A percentile compares a stretch with the other conserved stretches of the same genome.
phyloP scores from a whole-genome alignment of 2,888 invertebrate genomes.

The Portevinia maculata region DNA sequence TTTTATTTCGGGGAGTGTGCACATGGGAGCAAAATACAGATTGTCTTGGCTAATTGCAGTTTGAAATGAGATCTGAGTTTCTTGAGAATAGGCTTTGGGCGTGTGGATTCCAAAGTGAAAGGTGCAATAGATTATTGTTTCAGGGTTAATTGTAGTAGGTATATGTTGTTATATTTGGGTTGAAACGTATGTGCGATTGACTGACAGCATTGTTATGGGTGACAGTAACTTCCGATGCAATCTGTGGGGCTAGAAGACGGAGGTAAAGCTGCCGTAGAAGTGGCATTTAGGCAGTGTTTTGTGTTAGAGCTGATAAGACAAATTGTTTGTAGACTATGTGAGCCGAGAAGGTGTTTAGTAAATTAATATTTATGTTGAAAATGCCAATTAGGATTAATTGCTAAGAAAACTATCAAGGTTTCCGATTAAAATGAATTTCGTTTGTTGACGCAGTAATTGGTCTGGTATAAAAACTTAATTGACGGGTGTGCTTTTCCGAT shows the following conservation, averaged over 20 bases:
- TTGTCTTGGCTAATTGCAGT: constrained; percentile 55
- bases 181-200: constrained; percentile 58
- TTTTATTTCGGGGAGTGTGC: constrained; percentile 35
- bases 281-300: constrained; percentile 27
- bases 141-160: constrained; percentile 65
- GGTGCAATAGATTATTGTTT: constrained; percentile 70
- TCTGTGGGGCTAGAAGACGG: constrained; percentile 1
- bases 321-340: constrained; percentile 35
- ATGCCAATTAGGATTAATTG: constrained; percentile 54
- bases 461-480: too few relatives aligned
- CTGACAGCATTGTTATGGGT: constrained; percentile 12
- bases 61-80: constrained; percentile 54
- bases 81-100: constrained; percentile 7
- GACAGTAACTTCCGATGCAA: constrained; percentile 27
- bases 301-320: constrained; percentile 44
- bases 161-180: not conserved
- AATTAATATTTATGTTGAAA: constrained; percentile 53
- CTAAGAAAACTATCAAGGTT: not conserved
- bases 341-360: constrained; percentile 31
- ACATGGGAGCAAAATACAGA: constrained; percentile 28
- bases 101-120: constrained; percentile 53
- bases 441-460: not conserved
- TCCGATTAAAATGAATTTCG: not conserved
- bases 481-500: too few relatives aligned
- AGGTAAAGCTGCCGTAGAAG: constrained; percentile 10